Conservation (phyloP, 2,888 invertebrate species). For the Leptinotarsa rubiginosa region DNA sequence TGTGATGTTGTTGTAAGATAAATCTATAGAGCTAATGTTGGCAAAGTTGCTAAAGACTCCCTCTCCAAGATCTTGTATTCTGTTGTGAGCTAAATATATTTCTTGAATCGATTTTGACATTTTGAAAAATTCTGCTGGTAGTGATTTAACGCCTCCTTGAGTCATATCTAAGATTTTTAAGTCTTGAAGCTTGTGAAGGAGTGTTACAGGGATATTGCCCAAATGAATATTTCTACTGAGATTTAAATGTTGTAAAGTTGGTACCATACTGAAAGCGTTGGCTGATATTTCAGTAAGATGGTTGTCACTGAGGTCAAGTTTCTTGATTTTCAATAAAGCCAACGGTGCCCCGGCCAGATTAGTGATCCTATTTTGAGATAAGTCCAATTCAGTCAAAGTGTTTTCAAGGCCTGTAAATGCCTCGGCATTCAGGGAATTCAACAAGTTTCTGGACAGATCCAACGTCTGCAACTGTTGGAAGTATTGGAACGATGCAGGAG, state of each 20-base stretch:
- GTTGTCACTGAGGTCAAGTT: conserved; percentile 84
- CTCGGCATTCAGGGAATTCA: conserved; percentile 77
- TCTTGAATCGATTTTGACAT: conserved; percentile 76
- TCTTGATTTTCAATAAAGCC: conserved; percentile 74
- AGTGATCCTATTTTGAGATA: conserved; percentile 81
- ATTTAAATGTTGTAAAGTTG: conserved; percentile 78
- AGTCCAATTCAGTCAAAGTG: conserved; percentile 76
- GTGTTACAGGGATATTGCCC: conserved; percentile 72
- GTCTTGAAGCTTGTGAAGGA: conserved; percentile 79
- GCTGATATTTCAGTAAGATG: conserved; percentile 78
- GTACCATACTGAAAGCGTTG: conserved; percentile 76
- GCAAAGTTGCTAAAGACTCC: conserved; percentile 81
- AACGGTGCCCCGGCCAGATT: conserved; percentile 75
- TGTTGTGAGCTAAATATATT: conserved; percentile 79
- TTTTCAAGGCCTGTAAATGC: conserved; percentile 83
- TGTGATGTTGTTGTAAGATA: conserved; percentile 83
- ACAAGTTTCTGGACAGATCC: conserved; percentile 84
- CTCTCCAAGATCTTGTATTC: conserved; percentile 81
- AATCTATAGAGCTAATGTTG: conserved; percentile 80
- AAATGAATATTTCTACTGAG: conserved; percentile 81
- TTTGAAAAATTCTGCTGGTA: conserved; percentile 79
- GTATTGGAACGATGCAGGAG: conserved; percentile 82
- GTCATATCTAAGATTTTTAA: conserved; percentile 81
- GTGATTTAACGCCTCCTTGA: conserved; percentile 77
- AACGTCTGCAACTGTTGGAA: conserved; percentile 79